Evolutionary conservation across 2,888 invertebrate genomes (phyloP).

Genomic region (Arrhopalites spinosus): DNA sequence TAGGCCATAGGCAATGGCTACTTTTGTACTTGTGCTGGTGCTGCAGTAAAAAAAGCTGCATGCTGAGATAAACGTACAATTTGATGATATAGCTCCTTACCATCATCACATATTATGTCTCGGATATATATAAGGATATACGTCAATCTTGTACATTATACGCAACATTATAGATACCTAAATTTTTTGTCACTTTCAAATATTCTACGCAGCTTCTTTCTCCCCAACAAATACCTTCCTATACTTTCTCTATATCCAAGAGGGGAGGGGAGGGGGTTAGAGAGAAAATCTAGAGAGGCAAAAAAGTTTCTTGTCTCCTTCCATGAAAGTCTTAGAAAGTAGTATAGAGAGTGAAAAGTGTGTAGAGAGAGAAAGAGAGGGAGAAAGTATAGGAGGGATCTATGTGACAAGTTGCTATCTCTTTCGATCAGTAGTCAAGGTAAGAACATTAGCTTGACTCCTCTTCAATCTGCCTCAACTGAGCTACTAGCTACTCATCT

Average conservation of each 20-base stretch:
- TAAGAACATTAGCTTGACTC: slow-evolving; percentile 34
- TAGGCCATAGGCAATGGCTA: neutral
- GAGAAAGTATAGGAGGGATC: too few species aligned
- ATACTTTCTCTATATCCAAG: too few species aligned
- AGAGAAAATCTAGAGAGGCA: neutral
- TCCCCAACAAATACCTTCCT: too few species aligned
- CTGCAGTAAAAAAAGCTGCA: neutral
- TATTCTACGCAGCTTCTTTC: too few species aligned
- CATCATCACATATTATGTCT: too few species aligned
- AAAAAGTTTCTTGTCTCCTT: neutral
- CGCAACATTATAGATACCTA: too few species aligned
- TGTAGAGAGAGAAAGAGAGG: neutral
- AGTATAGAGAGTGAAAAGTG: neutral
- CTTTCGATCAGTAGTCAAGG: slow-evolving; percentile 8
- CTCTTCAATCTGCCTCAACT: slow-evolving; percentile 37
- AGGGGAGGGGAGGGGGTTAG: too few species aligned
- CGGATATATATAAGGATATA: too few species aligned
- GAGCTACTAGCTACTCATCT: slow-evolving; percentile 27
- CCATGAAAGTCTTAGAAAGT: neutral
- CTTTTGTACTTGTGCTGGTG: neutral
- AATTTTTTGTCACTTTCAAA: too few species aligned
- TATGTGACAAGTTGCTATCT: neutral
- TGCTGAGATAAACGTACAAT: neutral
- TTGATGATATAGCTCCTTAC: neutral
- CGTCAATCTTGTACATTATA: too few species aligned